Base-by-base conservation (phyloP, 2,888 invertebrate species). In the Cosmia trapezina region DNA sequence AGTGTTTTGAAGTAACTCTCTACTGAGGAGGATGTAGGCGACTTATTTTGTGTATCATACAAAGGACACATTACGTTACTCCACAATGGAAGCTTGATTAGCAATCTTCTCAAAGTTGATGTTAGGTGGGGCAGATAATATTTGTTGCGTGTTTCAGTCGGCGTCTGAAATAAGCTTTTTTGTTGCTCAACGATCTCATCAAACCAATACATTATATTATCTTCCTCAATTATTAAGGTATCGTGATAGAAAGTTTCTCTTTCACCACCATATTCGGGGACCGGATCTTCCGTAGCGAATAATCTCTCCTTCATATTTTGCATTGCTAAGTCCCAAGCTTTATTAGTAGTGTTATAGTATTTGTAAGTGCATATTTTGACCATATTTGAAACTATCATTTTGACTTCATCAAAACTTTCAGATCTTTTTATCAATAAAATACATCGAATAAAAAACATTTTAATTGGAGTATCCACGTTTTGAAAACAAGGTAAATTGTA, bases 341-440 rank as follows among this genome's bases (percentile, higher is more conserved):
- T 66, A 75, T 75, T 75, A 66, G 65, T 70, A 56, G 61, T 70
- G 75, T 62, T 51, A 67, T 70, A 45, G 62, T 75, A 75, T 75
- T 75, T 75, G 70, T 62, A 70, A 66, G 75, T 75, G 66, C 75
- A 75, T 62, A 75, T 75, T 75, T 75, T 75, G 43, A 75, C 57
- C 56, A 75, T 63, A 70, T 75, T 43, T 43, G 54, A 70, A 74
- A 74, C 41, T 54, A 69, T 49, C 37, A 43, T 65, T 70, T 74
- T 74, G 53, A 74, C 33, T 74, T 56, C 49, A 56, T 74, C 69
- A 74, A 69, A 74, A 70, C 43, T 74, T 74, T 74, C 74, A 61
- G 54, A 70, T 54, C 54, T 54, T 73, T 73, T 73, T 60, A 73
- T 64, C n/a, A 73, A 73, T 73, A 73, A 69, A 69, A 74, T 74